Percentiles rank a stretch among this genome's conserved stretches.
Conservation (phyloP, 2,797 vertebrate genomes). For the Enteromius argenteus region DNA sequence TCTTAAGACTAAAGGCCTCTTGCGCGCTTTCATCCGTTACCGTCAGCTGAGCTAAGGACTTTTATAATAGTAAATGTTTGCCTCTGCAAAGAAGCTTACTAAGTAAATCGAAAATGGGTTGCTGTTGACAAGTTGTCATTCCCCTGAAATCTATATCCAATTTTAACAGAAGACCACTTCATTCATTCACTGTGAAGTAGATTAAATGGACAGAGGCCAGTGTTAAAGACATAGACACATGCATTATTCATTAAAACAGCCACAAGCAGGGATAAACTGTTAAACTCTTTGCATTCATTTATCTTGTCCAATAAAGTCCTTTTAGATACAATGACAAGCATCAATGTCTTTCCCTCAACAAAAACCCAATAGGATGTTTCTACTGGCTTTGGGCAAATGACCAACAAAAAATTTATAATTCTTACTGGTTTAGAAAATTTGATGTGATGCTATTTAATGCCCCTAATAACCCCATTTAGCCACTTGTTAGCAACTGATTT, state of each 20-base stretch:
- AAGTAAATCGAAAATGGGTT: conserved; percentile 74
- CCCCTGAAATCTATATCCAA: conserved; percentile 55
- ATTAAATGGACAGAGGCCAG: conserved; percentile 48
- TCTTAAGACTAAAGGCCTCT: conserved; percentile 77
- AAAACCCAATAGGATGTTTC: neutral
- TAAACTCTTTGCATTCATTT: conserved; percentile 13
- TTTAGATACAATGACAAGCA: neutral
- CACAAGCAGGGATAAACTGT: neutral
- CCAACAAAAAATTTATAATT: neutral
- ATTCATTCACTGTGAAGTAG: conserved; percentile 40
- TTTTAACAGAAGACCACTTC: conserved; percentile 50
- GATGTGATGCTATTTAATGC: neutral
- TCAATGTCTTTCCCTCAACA: neutral
- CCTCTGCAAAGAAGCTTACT: conserved; percentile 66
- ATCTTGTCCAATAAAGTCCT: conserved; percentile 66
- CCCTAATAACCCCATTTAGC: neutral
- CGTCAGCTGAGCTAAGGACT: conserved; percentile 70
- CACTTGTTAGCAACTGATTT: neutral
- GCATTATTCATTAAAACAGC: neutral
- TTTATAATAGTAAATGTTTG: conserved; percentile 75
- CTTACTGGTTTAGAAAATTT: neutral
- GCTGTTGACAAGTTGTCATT: conserved; percentile 75
- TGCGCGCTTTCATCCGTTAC: conserved; percentile 62
- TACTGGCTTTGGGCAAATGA: neutral
- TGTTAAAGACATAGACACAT: conserved; percentile 29